Conservation (phyloP, 2,113 vertebrate genomes). For the Melanostigma gelatinosum region DNA sequence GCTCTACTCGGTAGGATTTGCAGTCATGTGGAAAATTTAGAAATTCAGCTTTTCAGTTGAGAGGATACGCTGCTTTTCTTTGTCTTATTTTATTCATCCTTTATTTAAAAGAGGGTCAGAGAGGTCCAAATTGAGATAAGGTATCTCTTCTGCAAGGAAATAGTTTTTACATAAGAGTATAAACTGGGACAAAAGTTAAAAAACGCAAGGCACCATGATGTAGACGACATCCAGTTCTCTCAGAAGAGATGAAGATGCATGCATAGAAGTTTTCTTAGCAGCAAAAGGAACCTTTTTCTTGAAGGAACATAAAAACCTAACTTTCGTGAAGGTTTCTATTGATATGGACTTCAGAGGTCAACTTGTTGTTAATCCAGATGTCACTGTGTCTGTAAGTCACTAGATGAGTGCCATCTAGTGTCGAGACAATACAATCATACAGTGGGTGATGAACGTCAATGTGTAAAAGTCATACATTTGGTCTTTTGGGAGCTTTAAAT, state of each 20-base stretch:
- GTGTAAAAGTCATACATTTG: not conserved
- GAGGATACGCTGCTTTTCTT: not conserved
- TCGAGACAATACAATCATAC: not conserved
- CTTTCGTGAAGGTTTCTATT: not conserved
- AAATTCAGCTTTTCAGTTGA: not conserved
- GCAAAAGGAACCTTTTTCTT: no score
- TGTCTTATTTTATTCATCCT: no score
- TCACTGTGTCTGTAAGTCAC: not conserved
- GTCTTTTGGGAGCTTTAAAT: not conserved
- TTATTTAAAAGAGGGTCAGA: no score
- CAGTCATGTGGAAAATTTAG: not conserved
- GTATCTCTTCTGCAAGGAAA: no score
- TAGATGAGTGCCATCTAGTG: not conserved
- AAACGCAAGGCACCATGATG: not conserved
- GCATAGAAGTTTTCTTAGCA: no score
- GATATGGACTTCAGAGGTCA: not conserved
- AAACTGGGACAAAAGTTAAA: not conserved
- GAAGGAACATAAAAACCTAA: no score
- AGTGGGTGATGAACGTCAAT: not conserved
- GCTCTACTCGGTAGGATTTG: not conserved
- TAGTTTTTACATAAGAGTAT: no score
- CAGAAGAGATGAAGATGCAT: no score
- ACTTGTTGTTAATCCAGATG: not conserved
- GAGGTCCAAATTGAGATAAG: no score
- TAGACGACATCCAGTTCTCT: not conserved